Conservation (phyloP, 1,140 invertebrate species). For the Mercenaria mercenaria region DNA sequence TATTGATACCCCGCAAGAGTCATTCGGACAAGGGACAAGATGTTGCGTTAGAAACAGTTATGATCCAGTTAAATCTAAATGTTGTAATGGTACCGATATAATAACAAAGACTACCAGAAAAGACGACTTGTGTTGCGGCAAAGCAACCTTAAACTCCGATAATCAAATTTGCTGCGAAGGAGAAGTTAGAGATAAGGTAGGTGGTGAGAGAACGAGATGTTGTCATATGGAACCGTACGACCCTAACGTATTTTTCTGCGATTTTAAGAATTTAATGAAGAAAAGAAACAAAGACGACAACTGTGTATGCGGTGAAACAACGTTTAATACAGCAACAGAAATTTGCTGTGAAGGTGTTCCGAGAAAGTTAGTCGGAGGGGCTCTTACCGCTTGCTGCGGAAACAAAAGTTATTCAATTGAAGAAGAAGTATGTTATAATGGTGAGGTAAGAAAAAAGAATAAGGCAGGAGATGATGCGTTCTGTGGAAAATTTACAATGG, state of each 20-base stretch:
- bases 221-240: conserved; percentile 51
- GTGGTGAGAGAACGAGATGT: conserved; percentile 43
- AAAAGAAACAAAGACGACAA: conserved; percentile 58
- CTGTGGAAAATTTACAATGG: conserved; percentile 60
- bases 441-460: conserved; percentile 37
- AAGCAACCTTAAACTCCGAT: conserved; percentile 38
- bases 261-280: neutral
- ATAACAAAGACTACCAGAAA: neutral
- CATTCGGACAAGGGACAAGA: conserved; percentile 22
- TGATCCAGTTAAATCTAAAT: conserved; percentile 25
- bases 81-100: conserved; percentile 52
- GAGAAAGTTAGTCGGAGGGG: conserved; percentile 25
- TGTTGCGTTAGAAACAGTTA: conserved; percentile 62
- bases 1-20: conserved; percentile 39
- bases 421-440: conserved; percentile 49
- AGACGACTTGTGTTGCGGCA: conserved; percentile 56
- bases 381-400: conserved; percentile 55
- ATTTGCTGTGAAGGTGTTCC: conserved; percentile 51
- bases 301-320: conserved; percentile 54
- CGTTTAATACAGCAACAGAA: conserved; percentile 50
- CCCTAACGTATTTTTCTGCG: conserved; percentile 41
- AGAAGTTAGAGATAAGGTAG: conserved; percentile 42
- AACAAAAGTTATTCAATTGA: conserved; percentile 31
- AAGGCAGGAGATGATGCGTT: conserved; percentile 36
- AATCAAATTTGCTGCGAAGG: conserved; percentile 56